Percentiles rank a stretch among this genome's conserved stretches.
Conservation (phyloP, 1,140 invertebrate species). For the Cepaea nemoralis region DNA sequence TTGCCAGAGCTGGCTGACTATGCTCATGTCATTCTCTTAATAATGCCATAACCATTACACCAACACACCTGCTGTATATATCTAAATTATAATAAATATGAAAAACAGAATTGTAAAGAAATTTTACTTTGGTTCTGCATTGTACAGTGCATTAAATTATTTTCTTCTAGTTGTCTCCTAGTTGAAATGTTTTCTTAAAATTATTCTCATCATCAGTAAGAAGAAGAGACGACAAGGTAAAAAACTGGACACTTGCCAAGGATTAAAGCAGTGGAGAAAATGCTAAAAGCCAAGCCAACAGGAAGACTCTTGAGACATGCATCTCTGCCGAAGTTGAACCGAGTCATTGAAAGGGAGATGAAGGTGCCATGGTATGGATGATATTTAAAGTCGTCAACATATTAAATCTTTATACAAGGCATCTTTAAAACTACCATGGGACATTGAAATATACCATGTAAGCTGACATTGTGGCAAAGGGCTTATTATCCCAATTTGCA, state of each 20-base stretch:
- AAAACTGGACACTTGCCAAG: conserved; percentile 57
- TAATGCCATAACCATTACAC: too few species aligned
- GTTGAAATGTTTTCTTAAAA: too few species aligned
- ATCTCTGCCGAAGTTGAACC: conserved; percentile 58
- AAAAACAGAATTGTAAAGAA: neutral
- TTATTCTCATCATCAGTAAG: conserved; percentile 38
- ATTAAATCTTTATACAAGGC: too few species aligned
- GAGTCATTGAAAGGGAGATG: conserved; percentile 56
- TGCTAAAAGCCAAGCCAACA: conserved; percentile 49
- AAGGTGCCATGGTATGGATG: conserved; percentile 56
- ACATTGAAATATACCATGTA: too few species aligned
- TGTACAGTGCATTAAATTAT: neutral
- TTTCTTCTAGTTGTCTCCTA: conserved; percentile 1
- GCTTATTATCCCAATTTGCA: too few species aligned
- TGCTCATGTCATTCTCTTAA: too few species aligned
- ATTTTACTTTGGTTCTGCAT: neutral
- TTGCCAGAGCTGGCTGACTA: too few species aligned
- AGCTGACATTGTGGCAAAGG: too few species aligned
- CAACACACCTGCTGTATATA: too few species aligned
- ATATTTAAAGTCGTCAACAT: conserved; percentile 22
- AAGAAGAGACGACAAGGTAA: conserved; percentile 57
- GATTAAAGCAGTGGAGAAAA: conserved; percentile 66
- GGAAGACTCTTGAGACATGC: conserved; percentile 49
- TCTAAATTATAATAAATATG: too few species aligned
- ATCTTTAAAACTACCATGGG: too few species aligned